Conservation (phyloP, 2,113 vertebrate species). For the Strix aluco region DNA sequence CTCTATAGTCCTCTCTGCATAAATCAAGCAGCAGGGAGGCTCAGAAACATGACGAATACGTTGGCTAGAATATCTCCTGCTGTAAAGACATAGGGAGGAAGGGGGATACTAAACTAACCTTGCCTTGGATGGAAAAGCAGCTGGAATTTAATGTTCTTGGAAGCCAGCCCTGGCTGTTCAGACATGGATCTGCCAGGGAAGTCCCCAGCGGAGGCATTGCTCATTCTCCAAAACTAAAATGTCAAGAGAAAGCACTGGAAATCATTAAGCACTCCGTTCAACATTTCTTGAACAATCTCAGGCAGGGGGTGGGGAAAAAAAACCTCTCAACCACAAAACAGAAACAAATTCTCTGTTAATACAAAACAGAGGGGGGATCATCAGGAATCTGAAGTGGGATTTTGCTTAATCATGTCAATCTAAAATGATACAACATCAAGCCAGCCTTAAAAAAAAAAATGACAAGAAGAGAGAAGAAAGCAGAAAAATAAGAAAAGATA, state of each 20-base stretch:
- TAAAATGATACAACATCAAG: neutral
- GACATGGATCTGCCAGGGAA: conserved; percentile 69
- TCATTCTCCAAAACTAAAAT: conserved; percentile 42
- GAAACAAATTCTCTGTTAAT: conserved; percentile 33
- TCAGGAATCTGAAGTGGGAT: neutral
- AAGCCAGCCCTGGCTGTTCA: conserved; percentile 65
- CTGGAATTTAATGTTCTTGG: conserved; percentile 77
- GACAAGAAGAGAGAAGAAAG: neutral
- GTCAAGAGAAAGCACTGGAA: conserved; percentile 65
- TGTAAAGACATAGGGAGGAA: conserved; percentile 57
- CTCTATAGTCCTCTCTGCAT: conserved; percentile 7
- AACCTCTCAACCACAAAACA: neutral
- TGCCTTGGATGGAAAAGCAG: conserved; percentile 69
- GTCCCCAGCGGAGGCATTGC: conserved; percentile 66
- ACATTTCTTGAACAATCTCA: conserved; percentile 44
- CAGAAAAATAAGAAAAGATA: neutral
- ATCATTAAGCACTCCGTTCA: conserved; percentile 64
- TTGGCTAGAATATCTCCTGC: conserved; percentile 70
- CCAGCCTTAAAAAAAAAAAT: neutral
- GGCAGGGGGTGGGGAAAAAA: neutral
- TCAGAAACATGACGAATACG: conserved; percentile 73
- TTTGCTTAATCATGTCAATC: neutral
- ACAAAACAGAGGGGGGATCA: neutral
- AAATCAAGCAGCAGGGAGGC: conserved; percentile 76
- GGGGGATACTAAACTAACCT: conserved; percentile 71